Evolutionary conservation across 1,140 invertebrate species (phyloP), one percentile per base, ranked within the genome.

Genomic region (Catajapyx aquilonaris): DNA sequence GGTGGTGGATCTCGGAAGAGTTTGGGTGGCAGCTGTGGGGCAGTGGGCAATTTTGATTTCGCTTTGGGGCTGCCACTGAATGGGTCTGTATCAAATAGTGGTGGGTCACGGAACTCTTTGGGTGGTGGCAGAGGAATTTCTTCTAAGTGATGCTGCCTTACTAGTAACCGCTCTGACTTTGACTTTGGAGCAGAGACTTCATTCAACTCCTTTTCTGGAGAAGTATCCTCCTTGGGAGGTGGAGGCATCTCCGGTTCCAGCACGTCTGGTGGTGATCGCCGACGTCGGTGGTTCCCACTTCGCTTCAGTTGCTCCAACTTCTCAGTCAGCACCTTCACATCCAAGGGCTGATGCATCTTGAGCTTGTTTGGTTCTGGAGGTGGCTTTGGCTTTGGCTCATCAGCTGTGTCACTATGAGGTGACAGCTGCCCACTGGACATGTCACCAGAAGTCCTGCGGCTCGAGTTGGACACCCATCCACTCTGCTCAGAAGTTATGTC

Each of bases 31-130:
- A 38, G 25, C 20, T 38, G 31, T 11, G 37, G 37, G 34, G 20
- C 23, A n/a, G 15, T 13, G 3, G 30, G 30, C 7, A 31, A 31
- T 31, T 17, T 31, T 31, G 15, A 15, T 31, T 31, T 5, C 2
- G 15, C 30, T 31, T 31, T 31, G 7, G 10, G 25, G 25, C 25
- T 28, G 25, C 25, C n/a, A n/a, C 25, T 10, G 25, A 28, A 28
- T 28, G 25, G 10, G 10, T 10, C 25, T n/a, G 13, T 28, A 28
- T 28, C 7, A 28, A 28, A 28, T 7, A 66, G 66, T n/a, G 73
- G 72, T 20, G 72, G 67, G 58, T 84, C 81, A 52, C 78, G 69
- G 46, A 85, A 85, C 57, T 83, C 78, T 46, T 81, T 75, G 0
- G 81, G 81, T 2, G 81, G 81, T 5, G 79, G 78, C 17, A 79